Percentiles rank a stretch among this genome's conserved stretches.
phyloP scores from a whole-genome alignment of 2,113 vertebrate species.

The Bubo bubo region DNA sequence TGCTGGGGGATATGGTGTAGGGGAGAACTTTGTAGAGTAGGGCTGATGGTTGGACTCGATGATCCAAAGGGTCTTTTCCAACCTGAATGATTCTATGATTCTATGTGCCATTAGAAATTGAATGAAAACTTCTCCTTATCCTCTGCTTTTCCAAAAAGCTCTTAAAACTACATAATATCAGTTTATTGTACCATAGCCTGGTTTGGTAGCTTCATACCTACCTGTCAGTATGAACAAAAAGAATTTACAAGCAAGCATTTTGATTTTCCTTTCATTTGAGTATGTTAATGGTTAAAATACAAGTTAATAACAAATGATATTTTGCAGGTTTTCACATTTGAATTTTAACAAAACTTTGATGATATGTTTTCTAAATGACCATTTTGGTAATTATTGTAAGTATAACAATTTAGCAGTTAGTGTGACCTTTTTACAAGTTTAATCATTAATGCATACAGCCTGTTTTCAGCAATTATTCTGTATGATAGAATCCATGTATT shows the following conservation, averaged over 20 bases:
- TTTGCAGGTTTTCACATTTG: not conserved
- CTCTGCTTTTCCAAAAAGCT: not conserved
- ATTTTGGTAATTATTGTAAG: not conserved
- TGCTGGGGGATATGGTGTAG: too few species aligned
- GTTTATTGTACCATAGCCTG: not conserved
- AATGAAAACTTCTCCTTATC: not conserved
- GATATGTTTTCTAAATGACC: not conserved
- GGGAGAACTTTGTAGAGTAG: too few species aligned
- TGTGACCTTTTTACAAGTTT: not conserved
- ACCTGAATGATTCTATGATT: too few species aligned
- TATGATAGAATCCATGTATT: not conserved
- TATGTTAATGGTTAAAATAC: not conserved
- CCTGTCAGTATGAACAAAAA: not conserved
- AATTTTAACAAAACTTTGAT: not conserved
- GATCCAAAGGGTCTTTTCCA: too few species aligned
- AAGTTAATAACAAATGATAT: not conserved
- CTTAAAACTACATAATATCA: not conserved
- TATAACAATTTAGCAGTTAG: not conserved
- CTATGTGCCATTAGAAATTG: not conserved
- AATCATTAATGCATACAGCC: not conserved
- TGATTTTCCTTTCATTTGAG: not conserved
- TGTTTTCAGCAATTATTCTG: not conserved
- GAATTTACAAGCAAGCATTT: not conserved
- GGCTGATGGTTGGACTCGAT: too few species aligned
- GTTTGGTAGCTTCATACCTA: not conserved